Evolutionary conservation across 1,140 invertebrate genomes (phyloP).

Genomic region (Telenomus remus): DNA sequence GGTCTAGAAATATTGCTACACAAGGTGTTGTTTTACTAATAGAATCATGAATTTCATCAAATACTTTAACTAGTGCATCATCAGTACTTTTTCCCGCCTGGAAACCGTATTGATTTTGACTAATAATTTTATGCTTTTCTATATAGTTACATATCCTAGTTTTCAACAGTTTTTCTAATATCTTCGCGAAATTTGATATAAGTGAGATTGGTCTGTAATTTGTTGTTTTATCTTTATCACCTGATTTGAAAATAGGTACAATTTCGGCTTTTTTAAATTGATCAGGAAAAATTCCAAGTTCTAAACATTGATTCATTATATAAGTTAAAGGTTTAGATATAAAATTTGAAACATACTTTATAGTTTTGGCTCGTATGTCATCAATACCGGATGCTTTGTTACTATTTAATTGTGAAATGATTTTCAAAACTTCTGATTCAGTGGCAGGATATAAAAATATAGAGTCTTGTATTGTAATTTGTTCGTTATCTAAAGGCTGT

Average conservation of each 20-base stretch:
- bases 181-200: constrained; percentile 22
- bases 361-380: neutral
- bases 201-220: constrained; percentile 26
- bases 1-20: too few relatives aligned
- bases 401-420: constrained; percentile 13
- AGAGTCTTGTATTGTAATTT: neutral
- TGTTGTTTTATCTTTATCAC: constrained; percentile 4
- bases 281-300: constrained; percentile 3
- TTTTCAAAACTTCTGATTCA: constrained; percentile 6
- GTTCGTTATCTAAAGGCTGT: neutral
- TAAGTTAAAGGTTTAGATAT: constrained; percentile 1
- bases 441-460: constrained; percentile 13
- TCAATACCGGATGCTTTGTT: constrained; percentile 15
- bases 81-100: too few relatives aligned
- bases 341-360: constrained; percentile 2
- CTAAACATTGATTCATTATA: constrained; percentile 20
- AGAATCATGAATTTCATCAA: too few relatives aligned
- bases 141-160: neutral
- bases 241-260: constrained; percentile 24
- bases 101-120: too few relatives aligned
- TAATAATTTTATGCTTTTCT: too few relatives aligned
- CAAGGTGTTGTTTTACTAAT: too few relatives aligned
- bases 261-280: constrained; percentile 28
- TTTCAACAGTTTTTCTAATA: constrained; percentile 18
- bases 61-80: too few relatives aligned